Base-by-base conservation (phyloP, 2,888 invertebrate genomes). In the Dasysyrphus tricinctus region DNA sequence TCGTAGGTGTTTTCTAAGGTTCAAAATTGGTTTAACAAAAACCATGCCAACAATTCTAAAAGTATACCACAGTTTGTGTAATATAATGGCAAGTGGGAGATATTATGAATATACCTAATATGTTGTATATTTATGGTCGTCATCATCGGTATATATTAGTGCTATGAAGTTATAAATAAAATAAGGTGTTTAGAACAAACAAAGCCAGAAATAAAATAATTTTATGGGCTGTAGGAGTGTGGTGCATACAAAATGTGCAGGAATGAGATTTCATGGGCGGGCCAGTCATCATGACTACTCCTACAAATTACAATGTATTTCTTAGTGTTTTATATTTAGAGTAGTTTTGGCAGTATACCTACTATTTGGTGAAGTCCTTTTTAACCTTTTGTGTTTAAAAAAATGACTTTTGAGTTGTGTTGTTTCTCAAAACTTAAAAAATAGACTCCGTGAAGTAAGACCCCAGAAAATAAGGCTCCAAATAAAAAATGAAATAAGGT, bases 141-240 rank as follows among this genome's bases (percentile, higher is more conserved):
- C 12, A 16, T 39, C 57, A 39, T 4, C 4, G 5, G 12, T 8
- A n/a, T n/a, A n/a, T n/a, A 39, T 11, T 12, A 12, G 37, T 39
- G 42, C 14, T 42, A n/a, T 44, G 16, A 57, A 34, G 67, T 39
- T 51, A 61, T 51, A 70, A 51, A 51, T 51, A 77, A 59, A 32
- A 42, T n/a, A 51, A 70, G 39, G 77, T 69, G 59, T 59, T n/a
- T 59, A 39, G 57, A 59, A 16, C 32, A 69, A 77, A 42, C 42
- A 77, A n/a, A 59, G 32, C 39, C 32, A 59, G 51, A 19, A 29
- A 51, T 42, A 51, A 42, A 12, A 24, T 49, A 59, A 49, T 67
- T 37, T 37, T 12, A 59, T 37, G n/a, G 11, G 12, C 7, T 7
- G 34, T 67, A 47, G 8, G 19, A 12, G 9, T 37, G 8, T 9